Conservation (phyloP, 2,888 invertebrate species). For the Vanessa cardui region DNA sequence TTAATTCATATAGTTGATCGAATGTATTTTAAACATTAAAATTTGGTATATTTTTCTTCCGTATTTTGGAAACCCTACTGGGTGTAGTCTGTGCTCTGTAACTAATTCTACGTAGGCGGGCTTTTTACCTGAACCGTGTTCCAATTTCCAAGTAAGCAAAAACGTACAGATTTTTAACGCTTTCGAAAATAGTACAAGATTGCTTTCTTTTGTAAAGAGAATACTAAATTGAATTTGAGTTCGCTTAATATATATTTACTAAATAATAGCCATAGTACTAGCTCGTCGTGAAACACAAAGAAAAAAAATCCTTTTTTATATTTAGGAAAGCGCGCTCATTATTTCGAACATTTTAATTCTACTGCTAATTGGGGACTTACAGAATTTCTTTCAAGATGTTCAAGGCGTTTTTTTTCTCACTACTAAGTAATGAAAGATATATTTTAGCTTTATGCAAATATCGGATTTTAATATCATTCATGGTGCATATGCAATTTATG, state of each 20-base stretch:
- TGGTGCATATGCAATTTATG: conserved; percentile 33
- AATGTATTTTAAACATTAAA: too few species aligned
- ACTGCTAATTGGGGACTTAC: conserved; percentile 2
- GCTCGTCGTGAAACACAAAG: too few species aligned
- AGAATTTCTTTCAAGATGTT: conserved; percentile 1
- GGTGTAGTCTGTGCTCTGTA: background rate
- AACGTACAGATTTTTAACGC: background rate
- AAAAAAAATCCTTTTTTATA: background rate
- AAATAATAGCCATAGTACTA: too few species aligned
- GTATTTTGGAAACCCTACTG: background rate
- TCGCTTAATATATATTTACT: too few species aligned
- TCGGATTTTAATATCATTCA: conserved; percentile 3
- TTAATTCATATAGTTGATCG: too few species aligned
- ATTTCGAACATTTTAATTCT: conserved; percentile 4
- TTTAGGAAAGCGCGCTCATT: conserved; percentile 1
- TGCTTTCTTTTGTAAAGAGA: too few species aligned
- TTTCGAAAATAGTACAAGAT: background rate
- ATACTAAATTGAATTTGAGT: too few species aligned
- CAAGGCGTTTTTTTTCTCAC: background rate
- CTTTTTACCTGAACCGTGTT: conserved; percentile 4
- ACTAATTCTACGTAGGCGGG: background rate
- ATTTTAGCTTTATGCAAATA: background rate
- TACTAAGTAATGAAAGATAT: background rate
- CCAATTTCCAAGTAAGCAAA: conserved; percentile 5
- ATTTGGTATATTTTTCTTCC: too few species aligned